Evolutionary conservation across 2,113 vertebrate genomes (phyloP).

Genomic region (Dascyllus trimaculatus): DNA sequence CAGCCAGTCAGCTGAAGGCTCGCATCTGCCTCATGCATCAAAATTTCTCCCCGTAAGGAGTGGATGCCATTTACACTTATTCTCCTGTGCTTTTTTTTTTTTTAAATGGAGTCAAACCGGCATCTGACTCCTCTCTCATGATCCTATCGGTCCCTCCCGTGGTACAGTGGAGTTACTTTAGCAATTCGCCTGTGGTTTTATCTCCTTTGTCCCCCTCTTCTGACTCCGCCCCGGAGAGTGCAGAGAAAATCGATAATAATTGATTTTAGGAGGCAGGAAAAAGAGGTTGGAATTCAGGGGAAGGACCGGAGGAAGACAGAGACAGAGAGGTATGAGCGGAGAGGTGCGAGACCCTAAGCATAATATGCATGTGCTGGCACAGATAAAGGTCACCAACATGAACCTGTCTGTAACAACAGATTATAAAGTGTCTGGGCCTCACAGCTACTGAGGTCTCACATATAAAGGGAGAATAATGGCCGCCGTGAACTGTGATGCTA

Average conservation of each 20-base stretch:
- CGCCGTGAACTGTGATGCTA: background rate
- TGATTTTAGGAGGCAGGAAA: slow-evolving; percentile 81
- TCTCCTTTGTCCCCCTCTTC: slow-evolving; percentile 83
- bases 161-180: slow-evolving; percentile 74
- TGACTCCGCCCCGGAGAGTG: slow-evolving; percentile 80
- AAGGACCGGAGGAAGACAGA: slow-evolving; percentile 71
- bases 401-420: slow-evolving; percentile 70
- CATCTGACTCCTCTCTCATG: slow-evolving; percentile 48
- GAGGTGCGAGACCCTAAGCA: slow-evolving; percentile 60
- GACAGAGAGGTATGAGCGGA: slow-evolving; percentile 65
- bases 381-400: slow-evolving; percentile 80
- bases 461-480: slow-evolving; percentile 26
- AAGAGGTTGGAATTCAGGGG: slow-evolving; percentile 81
- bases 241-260: slow-evolving; percentile 84
- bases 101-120: slow-evolving; percentile 43
- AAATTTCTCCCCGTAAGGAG: slow-evolving; percentile 32
- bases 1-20: slow-evolving; percentile 9
- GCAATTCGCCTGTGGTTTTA: slow-evolving; percentile 81
- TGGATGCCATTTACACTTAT: slow-evolving; percentile 42
- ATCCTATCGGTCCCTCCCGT: slow-evolving; percentile 61
- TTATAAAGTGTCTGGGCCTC: slow-evolving; percentile 62
- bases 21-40: slow-evolving; percentile 20
- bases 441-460: slow-evolving; percentile 16
- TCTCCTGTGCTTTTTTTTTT: slow-evolving; percentile 34
- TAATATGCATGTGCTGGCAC: slow-evolving; percentile 75